phyloP scores from a whole-genome alignment of 2,888 invertebrate genomes.

The Meloe dianella region DNA sequence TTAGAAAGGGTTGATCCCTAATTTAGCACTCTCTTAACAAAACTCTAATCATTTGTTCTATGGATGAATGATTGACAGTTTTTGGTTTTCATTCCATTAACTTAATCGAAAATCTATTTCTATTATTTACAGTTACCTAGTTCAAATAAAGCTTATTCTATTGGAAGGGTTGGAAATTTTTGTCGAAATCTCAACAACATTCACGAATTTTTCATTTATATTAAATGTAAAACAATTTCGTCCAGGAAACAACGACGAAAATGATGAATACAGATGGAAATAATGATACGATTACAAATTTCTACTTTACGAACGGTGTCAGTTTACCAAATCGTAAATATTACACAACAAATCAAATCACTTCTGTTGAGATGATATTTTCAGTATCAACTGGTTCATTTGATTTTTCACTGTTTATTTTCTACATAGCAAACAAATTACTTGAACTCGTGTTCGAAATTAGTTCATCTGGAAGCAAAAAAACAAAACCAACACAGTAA shows the following conservation, averaged over 20 bases:
- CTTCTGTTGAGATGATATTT: not conserved
- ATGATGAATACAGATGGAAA: too few species aligned
- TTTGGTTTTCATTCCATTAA: constrained; percentile 13
- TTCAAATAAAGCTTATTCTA: not conserved
- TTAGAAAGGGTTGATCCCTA: not conserved
- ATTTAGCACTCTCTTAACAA: not conserved
- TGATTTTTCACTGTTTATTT: not conserved
- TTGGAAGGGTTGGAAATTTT: not conserved
- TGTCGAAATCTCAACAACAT: too few species aligned
- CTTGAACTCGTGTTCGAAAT: not conserved
- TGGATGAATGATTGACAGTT: constrained; percentile 12
- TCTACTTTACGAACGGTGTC: not conserved
- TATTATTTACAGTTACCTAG: not conserved
- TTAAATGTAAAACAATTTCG: too few species aligned
- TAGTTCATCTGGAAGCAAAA: not conserved
- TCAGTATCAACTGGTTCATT: not conserved
- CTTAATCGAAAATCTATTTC: constrained; percentile 5
- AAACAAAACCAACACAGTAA: not conserved
- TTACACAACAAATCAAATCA: not conserved
- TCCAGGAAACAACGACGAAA: too few species aligned
- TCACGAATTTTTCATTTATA: too few species aligned
- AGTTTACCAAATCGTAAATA: not conserved
- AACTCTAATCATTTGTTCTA: not conserved
- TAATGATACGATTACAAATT: too few species aligned
- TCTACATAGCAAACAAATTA: not conserved